Base-by-base conservation (phyloP, 2,888 invertebrate genomes). In the Agrilus biguttatus region DNA sequence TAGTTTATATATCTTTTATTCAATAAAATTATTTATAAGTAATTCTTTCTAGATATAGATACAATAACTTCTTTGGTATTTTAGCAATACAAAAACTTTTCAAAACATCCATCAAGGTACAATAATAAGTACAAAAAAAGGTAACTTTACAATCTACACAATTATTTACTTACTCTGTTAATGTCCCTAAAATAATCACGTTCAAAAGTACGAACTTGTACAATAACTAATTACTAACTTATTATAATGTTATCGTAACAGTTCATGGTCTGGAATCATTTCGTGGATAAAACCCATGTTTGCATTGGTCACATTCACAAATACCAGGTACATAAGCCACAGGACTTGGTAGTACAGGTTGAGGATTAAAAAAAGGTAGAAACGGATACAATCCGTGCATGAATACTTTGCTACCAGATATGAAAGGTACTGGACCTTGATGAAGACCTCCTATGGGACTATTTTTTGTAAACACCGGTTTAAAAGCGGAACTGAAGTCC, bases 371-470 rank as follows among this genome's bases (percentile, higher is more conserved):
- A 45, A 67, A 51, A 6, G 67, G 66, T 40, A 67, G 55, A 54
- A 67, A 65, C 2, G 67, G 67, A 49, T 67, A 67, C 47, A 67
- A 59, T 51, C 65, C 65, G 44, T 65, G 65, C 60, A 66, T 65
- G 40, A 65, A 63, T 5, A 64, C 62, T 47, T 63, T 63, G 45
- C 59, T 65, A 14, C 60, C 58, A 1, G 62, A 55, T 32, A 65
- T 54, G 47, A 66, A 55, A 5, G 65, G 61, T 12, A 64, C 51
- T 10, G 57, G 51, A 43, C 53, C 54, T 21, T 59, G 55, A 45
- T 60, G 59, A 10, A 28, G 28, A 8, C 54, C 45, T 35, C 51
- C 48, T 10, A 28, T 28, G 10, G 28, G 8, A 10, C 51, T 41
- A 5, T 36, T 35, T 41, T 55, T 56, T 1, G 47, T 41, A n/a